Evolutionary conservation across 2,113 vertebrate species (phyloP), one percentile per base, ranked within the genome.

Genomic region (Phylloscopus trochiloides): DNA sequence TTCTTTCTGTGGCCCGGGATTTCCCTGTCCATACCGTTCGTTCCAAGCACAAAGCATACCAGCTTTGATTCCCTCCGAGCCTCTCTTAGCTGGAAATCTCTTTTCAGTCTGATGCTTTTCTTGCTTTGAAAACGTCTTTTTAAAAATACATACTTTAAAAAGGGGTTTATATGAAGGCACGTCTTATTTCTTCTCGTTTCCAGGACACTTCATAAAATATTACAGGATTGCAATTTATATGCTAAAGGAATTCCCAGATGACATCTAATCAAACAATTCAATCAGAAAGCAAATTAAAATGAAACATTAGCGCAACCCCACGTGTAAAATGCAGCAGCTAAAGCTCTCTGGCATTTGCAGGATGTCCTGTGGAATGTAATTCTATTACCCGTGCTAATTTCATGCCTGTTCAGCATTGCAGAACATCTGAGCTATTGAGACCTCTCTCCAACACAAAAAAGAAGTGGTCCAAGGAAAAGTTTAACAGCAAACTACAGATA

Each of bases 231-330:
- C 48, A 96, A 94, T 97, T 96, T 92, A 90, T 70, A 94, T 68
- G 86, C 92, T 87, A 90, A 92, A 96, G 88, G 66, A 97, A 97
- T 84, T 88, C 76, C 68, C 84, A 92, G 74, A 83, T 50, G 58
- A 68, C 70, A 97, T 90, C 93, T 97, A 98, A 98, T 97, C 97
- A 97, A 97, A 98, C 95, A 96, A 97, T 91, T 97, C 94, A 95
- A 97, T 97, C 94, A 96, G 96, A 97, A 98, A 97, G 96, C 84
- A 97, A 97, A 98, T 98, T 95, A 97, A 98, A 97, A 96, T 94
- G 40, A 97, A 98, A 91, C 97, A 98, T 86, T 96, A 98, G 73
- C 4, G 0, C 63, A 94, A 91, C 31, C 88, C 68, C 51, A 19
- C 66, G 90, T 89, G 84, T 77, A 92, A 98, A 97, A 96, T 72